Percentiles rank a stretch among this genome's conserved stretches.
phyloP scores from a whole-genome alignment of 2,888 invertebrate species.

The Pterobdella sp. region DNA sequence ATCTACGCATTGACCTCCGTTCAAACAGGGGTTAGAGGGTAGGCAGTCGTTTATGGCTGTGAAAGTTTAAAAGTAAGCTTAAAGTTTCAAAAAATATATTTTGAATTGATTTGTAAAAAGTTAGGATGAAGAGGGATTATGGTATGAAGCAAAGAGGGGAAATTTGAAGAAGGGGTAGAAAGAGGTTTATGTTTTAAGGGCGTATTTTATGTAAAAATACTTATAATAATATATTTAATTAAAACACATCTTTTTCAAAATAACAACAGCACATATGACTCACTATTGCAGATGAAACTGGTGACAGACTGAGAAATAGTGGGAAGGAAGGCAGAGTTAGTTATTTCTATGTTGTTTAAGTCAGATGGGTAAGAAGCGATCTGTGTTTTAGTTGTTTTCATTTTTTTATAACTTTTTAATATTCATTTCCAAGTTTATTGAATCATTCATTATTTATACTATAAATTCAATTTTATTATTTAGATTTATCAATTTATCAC shows the following conservation, averaged over 20 bases:
- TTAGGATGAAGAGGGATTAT: too few relatives aligned
- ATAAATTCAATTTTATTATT: not conserved
- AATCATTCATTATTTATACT: not conserved
- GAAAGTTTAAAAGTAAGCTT: not conserved
- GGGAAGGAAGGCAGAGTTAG: not conserved
- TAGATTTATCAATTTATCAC: not conserved
- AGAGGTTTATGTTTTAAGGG: too few relatives aligned
- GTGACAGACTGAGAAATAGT: slow-evolving; percentile 13
- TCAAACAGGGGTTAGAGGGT: slow-evolving; percentile 29
- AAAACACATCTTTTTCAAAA: too few relatives aligned
- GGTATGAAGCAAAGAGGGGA: too few relatives aligned
- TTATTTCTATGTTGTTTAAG: slow-evolving; percentile 29
- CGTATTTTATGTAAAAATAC: too few relatives aligned
- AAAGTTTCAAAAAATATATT: not conserved
- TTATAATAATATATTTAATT: too few relatives aligned
- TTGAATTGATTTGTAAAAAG: too few relatives aligned
- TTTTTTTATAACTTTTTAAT: too few relatives aligned
- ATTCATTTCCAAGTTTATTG: not conserved
- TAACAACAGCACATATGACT: slow-evolving; percentile 31
- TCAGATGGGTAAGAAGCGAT: slow-evolving; percentile 40
- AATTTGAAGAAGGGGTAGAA: too few relatives aligned
- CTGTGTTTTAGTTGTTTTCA: too few relatives aligned
- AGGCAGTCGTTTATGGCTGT: slow-evolving; percentile 32
- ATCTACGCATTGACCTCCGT: slow-evolving; percentile 44
- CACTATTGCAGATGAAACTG: slow-evolving; percentile 41